Evolutionary conservation across 1,140 invertebrate species (phyloP).

Genomic region (Philaenus spumarius): DNA sequence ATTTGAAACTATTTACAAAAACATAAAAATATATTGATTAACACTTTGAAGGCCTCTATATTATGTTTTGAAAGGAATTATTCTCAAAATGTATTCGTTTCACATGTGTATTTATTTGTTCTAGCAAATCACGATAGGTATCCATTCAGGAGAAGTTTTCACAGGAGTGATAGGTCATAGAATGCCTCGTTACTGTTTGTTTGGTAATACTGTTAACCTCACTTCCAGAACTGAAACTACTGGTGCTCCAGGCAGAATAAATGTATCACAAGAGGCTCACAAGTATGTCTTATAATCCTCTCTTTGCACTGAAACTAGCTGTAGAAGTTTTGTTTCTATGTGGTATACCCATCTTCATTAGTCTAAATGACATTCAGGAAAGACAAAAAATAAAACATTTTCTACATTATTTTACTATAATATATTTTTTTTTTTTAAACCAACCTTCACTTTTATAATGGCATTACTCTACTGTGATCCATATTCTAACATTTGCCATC

Average conservation of each 20-base stretch:
- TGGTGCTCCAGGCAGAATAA: constrained; percentile 82
- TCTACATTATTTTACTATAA: too few relatives aligned
- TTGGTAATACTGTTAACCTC: constrained; percentile 94
- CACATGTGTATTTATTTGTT: constrained; percentile 25
- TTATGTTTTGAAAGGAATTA: too few relatives aligned
- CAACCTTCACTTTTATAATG: too few relatives aligned
- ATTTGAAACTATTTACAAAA: too few relatives aligned
- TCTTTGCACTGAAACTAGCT: too few relatives aligned
- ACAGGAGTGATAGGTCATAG: constrained; percentile 94
- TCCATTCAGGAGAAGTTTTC: constrained; percentile 93
- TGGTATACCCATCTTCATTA: too few relatives aligned
- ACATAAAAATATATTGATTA: not conserved
- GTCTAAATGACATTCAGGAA: too few relatives aligned
- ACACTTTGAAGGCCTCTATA: not conserved
- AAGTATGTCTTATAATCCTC: constrained; percentile 53
- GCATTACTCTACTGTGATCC: too few relatives aligned
- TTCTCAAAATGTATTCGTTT: constrained; percentile 11
- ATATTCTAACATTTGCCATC: too few relatives aligned
- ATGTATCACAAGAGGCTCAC: constrained; percentile 91
- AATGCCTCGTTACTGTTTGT: constrained; percentile 96
- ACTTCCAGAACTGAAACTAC: constrained; percentile 94
- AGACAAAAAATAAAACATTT: too few relatives aligned
- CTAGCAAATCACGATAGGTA: constrained; percentile 91
- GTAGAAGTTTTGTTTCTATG: too few relatives aligned
- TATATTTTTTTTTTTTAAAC: too few relatives aligned